A percentile compares a stretch with the other conserved stretches of the same genome.
Conservation (phyloP, 2,888 invertebrate species). For the Eristalinus sepulchralis region DNA sequence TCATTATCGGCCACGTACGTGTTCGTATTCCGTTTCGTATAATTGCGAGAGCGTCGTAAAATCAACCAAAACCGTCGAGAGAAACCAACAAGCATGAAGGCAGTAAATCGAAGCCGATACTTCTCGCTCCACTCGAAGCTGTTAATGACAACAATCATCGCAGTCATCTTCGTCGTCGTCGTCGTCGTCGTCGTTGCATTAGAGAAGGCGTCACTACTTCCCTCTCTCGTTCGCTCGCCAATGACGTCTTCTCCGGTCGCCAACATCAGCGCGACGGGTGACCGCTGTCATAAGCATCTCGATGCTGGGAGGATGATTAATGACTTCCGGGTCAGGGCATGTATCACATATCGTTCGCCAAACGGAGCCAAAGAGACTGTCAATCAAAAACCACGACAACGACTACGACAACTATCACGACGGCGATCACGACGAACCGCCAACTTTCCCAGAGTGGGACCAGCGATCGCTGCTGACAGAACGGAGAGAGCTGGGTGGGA, state of each 20-base stretch:
- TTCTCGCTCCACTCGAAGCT: background rate
- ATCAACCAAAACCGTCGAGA: constrained; percentile 16
- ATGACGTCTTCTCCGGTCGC: background rate
- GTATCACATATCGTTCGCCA: background rate
- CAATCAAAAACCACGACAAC: constrained; percentile 11
- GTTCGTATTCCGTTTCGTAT: constrained; percentile 43
- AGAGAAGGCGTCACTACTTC: background rate
- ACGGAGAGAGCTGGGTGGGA: background rate
- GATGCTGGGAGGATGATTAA: constrained; percentile 28
- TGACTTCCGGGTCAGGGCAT: constrained; percentile 36
- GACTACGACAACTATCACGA: background rate
- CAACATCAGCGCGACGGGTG: background rate
- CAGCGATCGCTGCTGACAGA: background rate
- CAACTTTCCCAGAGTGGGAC: background rate
- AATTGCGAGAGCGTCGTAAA: no score
- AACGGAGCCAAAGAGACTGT: constrained; percentile 3
- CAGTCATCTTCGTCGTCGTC: background rate
- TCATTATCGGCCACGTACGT: constrained; percentile 47
- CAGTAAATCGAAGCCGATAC: background rate
- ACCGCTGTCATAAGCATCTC: background rate
- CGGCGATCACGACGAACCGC: background rate
- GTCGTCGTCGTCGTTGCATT: background rate
- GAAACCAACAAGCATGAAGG: constrained; percentile 25
- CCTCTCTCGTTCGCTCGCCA: background rate
- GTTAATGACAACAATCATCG: background rate